These are phyloP conservation scores for Macrotis lagotis DNA, from an alignment of 2,113 vertebrate genomes.

Conservation along the genomic window DNA sequence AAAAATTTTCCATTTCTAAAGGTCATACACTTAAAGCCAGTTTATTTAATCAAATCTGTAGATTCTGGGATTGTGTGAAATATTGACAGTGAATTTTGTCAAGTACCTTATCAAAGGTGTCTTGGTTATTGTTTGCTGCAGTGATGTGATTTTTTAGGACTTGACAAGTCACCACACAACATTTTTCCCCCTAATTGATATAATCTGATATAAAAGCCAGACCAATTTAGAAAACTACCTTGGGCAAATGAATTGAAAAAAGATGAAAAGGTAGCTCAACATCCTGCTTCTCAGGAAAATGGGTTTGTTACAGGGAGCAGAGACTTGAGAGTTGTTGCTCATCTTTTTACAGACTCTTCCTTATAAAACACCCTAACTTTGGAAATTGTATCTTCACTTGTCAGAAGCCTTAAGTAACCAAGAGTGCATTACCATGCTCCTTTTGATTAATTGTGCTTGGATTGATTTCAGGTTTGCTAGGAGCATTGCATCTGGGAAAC, in stretches of 20 bases:
- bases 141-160: background rate
- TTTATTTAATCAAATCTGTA: background rate
- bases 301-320: constrained; percentile 43
- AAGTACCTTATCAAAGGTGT: background rate
- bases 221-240: background rate
- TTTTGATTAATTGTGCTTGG: constrained; percentile 51
- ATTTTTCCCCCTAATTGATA: background rate
- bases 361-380: constrained; percentile 32
- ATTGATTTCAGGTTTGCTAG: constrained; percentile 47
- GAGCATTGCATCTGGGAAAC: constrained; percentile 49
- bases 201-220: constrained; percentile 13
- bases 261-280: constrained; percentile 15
- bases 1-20: background rate
- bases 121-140: background rate
- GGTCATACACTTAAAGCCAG: background rate
- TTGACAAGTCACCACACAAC: background rate
- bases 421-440: constrained; percentile 19
- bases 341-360: background rate
- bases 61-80: background rate
- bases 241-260: background rate
- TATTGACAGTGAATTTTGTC: background rate
- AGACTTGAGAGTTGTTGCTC: constrained; percentile 39
- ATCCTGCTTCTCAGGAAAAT: constrained; percentile 47
- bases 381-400: constrained; percentile 51
- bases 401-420: constrained; percentile 48